These are phyloP conservation scores for Carposina sasakii DNA, from an alignment of 1,140 invertebrate genomes.

Conservation along the genomic window DNA sequence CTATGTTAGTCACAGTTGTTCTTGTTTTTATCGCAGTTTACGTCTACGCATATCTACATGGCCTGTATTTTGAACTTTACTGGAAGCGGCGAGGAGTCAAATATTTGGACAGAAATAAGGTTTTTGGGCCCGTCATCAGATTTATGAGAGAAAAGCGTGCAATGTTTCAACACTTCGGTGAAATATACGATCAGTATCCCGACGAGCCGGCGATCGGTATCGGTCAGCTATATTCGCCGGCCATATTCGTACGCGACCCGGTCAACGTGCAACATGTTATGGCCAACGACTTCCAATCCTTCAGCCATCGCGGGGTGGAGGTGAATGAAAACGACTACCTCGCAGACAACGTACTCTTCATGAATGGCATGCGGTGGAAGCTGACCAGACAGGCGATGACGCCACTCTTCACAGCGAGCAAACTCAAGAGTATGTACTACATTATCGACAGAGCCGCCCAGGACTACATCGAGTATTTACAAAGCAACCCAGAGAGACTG, in stretches of 20 bases:
- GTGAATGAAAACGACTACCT: conserved; percentile 70
- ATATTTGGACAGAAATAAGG: conserved; percentile 25
- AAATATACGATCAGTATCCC: conserved; percentile 29
- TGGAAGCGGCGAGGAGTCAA: conserved; percentile 28
- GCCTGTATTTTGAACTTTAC: conserved; percentile 25
- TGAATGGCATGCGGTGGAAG: conserved; percentile 58
- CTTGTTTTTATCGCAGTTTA: too few relatives aligned
- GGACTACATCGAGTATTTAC: conserved; percentile 35
- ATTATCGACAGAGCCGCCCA: conserved; percentile 43
- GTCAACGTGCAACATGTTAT: conserved; percentile 67
- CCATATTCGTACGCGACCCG: conserved; percentile 62
- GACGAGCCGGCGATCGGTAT: conserved; percentile 39
- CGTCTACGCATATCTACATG: conserved; percentile 23
- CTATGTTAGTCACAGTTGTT: too few relatives aligned
- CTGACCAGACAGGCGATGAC: conserved; percentile 56
- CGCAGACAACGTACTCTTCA: conserved; percentile 70
- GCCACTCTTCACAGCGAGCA: conserved; percentile 59
- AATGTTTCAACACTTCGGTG: conserved; percentile 23
- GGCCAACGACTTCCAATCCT: conserved; percentile 64
- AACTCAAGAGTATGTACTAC: conserved; percentile 66
- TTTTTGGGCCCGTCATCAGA: conserved; percentile 26
- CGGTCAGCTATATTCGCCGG: conserved; percentile 49
- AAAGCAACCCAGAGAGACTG: conserved; percentile 17
- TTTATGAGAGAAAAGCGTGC: conserved; percentile 21
- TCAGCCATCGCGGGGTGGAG: conserved; percentile 60